phyloP scores from a whole-genome alignment of 2,888 invertebrate species.

The Parelbella ahira region DNA sequence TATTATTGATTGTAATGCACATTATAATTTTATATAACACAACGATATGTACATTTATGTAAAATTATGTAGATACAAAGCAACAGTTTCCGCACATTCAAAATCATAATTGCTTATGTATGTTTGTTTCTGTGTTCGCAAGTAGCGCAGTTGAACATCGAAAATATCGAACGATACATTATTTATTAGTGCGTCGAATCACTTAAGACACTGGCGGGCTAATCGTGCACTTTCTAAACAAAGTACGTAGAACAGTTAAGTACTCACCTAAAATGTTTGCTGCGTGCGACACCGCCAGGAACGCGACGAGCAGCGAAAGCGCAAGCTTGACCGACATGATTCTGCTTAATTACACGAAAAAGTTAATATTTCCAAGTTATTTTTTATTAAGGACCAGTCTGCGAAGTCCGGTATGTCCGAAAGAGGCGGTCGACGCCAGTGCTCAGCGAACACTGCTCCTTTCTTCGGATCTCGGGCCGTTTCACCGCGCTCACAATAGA shows the following conservation, averaged over 20 bases:
- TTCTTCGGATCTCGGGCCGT: conserved; percentile 66
- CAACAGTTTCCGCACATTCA: too few species aligned
- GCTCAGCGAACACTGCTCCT: conserved; percentile 69
- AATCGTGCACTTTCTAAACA: conserved; percentile 37
- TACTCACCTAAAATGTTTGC: conserved; percentile 74
- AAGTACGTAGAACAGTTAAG: conserved; percentile 29
- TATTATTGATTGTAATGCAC: too few species aligned
- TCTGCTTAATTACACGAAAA: conserved; percentile 26
- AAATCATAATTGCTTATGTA: too few species aligned
- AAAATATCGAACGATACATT: conserved; percentile 11
- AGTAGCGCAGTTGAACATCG: too few species aligned
- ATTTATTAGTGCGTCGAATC: conserved; percentile 6
- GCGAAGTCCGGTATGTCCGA: conserved; percentile 37
- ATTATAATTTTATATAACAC: too few species aligned
- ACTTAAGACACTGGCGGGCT: conserved; percentile 24
- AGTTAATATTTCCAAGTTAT: conserved; percentile 46
- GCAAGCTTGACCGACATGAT: conserved; percentile 65
- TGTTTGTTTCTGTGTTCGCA: too few species aligned
- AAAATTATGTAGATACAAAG: too few species aligned
- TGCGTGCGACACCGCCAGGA: conserved; percentile 50
- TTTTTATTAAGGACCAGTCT: too few species aligned
- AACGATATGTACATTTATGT: too few species aligned
- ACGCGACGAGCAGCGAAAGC: conserved; percentile 52
- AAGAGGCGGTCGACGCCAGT: conserved; percentile 63
- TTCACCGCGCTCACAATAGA: conserved; percentile 77